phyloP scores from a whole-genome alignment of 2,113 vertebrate species.

The Cryptoleucopteryx plumbea region DNA sequence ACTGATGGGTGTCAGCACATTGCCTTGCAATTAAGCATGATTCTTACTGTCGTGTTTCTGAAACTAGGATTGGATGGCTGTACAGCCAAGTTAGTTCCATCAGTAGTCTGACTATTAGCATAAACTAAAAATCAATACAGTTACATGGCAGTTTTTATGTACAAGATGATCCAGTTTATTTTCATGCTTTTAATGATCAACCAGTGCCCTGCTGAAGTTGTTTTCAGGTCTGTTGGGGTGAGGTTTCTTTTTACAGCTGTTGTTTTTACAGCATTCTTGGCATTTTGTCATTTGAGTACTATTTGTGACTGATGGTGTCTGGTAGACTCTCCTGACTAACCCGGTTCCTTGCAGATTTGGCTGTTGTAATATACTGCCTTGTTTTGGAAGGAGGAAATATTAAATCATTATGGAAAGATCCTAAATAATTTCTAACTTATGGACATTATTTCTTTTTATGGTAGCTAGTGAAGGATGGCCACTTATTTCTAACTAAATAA shows the following conservation, averaged over 20 bases:
- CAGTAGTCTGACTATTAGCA: neutral
- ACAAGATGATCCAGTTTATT: neutral
- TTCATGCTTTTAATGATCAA: neutral
- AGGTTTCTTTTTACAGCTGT: neutral
- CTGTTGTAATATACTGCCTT: neutral
- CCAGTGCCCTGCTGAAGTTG: neutral
- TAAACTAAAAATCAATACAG: neutral
- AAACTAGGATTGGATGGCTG: neutral
- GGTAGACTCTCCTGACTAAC: neutral
- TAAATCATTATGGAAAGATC: neutral
- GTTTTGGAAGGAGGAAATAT: neutral
- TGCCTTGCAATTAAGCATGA: neutral
- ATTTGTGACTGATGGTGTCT: neutral
- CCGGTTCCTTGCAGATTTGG: neutral
- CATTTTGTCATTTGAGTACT: neutral
- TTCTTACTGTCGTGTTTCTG: neutral
- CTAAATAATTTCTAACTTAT: neutral
- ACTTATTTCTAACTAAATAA: neutral
- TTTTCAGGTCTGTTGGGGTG: neutral
- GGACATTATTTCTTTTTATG: neutral
- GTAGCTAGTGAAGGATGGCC: neutral
- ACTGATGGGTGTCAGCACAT: neutral
- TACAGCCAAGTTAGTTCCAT: neutral
- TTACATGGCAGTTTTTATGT: neutral
- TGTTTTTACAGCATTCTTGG: neutral